Evolutionary conservation across 2,113 vertebrate genomes (phyloP), one percentile per base, ranked within the genome.

Genomic region (Poeciliopsis occidentalis): DNA sequence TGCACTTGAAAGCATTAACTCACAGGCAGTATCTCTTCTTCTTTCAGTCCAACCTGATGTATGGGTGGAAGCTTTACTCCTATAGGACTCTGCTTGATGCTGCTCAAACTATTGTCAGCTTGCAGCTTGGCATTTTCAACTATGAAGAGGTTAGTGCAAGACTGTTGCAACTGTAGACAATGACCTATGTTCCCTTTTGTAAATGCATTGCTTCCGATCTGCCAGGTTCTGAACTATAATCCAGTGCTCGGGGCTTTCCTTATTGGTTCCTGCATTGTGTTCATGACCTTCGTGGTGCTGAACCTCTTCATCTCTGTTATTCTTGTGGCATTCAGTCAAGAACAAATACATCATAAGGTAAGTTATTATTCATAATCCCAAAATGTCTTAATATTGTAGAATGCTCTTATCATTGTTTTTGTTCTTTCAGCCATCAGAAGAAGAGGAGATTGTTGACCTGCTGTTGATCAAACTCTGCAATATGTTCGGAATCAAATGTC

Each of bases 251-350:
- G 97, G 57, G 96, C 96, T 27, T 96, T 98, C 88, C 92, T 99
- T 75, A 96, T 98, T 69, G 97, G 97, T 68, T 98, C 97, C 78
- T 99, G 97, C 89, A 98, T 99, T 1, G 87, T 97, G 84, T 98
- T 98, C 81, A 96, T 99, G 97, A 98, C 96, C 0, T 99, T 99
- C 83, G 96, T 99, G 81, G 96, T 98, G 47, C 88, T 99, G 79
- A 99, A 99, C 90, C 95, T 98, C 39, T 98, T 98, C 77, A 97
- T 99, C 89, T 99, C 97, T 0, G 97, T 97, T 83, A 98, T 99
- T 83, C 91, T 98, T 76, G 97, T 98, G 87, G 97, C 97, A 54
- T 99, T 98, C 84, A 97, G 92, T 44, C 94, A 98, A 88, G 97
- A 98, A 77, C 97, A 98, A 90, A 95, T 95, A 83, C 89, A 95